A percentile compares a stretch with the other conserved stretches of the same genome.
Conservation (phyloP, 2,113 vertebrate species). For the Neolamprologus variostigma region DNA sequence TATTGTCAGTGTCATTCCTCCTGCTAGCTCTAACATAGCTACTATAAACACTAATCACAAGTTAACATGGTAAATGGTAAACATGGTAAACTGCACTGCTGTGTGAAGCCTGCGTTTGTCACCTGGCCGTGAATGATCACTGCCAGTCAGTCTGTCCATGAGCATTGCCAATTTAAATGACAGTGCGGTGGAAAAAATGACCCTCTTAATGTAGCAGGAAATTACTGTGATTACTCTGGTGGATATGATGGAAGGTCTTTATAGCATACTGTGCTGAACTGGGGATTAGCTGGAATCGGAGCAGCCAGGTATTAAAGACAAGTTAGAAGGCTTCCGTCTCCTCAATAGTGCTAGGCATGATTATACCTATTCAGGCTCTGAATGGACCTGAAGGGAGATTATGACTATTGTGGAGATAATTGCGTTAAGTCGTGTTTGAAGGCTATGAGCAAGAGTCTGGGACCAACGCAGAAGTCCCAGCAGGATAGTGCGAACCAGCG, state of each 20-base stretch:
- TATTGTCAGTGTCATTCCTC: not conserved
- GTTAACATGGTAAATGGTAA: not conserved
- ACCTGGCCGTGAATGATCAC: not conserved
- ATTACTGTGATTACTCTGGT: conserved; percentile 50
- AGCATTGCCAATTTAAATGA: not conserved
- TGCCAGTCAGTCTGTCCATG: not conserved
- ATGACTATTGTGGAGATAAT: conserved; percentile 57
- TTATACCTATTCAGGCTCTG: conserved; percentile 51
- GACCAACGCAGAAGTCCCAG: not conserved
- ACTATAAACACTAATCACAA: not conserved
- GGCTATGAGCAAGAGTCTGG: conserved; percentile 3
- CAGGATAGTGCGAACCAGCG: not conserved
- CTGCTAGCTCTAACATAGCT: not conserved
- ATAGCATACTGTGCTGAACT: not conserved
- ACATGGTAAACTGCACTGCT: not conserved
- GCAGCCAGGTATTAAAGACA: conserved; percentile 54
- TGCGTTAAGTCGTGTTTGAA: conserved; percentile 43
- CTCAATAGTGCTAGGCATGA: conserved; percentile 30
- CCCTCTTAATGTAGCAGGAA: conserved; percentile 33
- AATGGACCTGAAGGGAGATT: conserved; percentile 52
- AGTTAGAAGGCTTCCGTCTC: conserved; percentile 34
- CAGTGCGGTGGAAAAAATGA: not conserved
- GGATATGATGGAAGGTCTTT: conserved; percentile 25
- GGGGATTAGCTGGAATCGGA: conserved; percentile 36
- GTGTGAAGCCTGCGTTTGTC: conserved; percentile 9